Base-by-base conservation (phyloP, 2,888 invertebrate genomes). In the Geotrupes spiniger region DNA sequence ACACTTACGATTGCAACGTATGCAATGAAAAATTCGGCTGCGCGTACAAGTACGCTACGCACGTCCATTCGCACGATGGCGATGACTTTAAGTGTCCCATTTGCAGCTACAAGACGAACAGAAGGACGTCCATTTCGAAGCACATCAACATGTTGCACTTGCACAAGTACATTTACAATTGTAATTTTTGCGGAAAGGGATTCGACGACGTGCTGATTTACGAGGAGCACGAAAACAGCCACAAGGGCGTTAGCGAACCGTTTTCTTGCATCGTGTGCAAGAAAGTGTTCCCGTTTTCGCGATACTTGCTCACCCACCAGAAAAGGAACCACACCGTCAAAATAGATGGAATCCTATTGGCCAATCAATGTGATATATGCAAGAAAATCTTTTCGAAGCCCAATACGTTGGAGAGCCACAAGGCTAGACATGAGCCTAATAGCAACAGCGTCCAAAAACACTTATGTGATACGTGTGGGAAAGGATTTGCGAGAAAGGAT, bases 291-390 rank as follows among this genome's bases (percentile, higher is more conserved):
- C 55, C 60, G 1, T 62, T 59, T 39, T 57, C 61, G 0, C 76
- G 78, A 51, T 76, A 77, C 51, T 58, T 78, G 14, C 69, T 71
- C 11, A 63, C 73, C 0, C 78, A 78, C 52, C 69, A 71, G 1
- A 72, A 67, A 36, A 12, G 26, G 4, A 10, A 14, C 9, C 48
- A 48, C 26, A 38, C 12, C 14, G 42, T 26, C 6, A 21, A 10
- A 5, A 43, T 42, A 9, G 39, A 39, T 5, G 49, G 46, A 9
- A 69, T 73, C 52, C 64, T 71, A 17, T 29, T 46, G 9, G 37
- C 40, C 11, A 50, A 50, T 15, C 37, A 54, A 10, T 54, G 54
- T 33, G 12, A 28, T 11, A 52, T 64, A 28, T 73, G 73, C 49
- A 66, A 66, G 2, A 72, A 71, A 52, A 61, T 62, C 46, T 70